Evolutionary conservation across 2,888 invertebrate species (phyloP), one percentile per base, ranked within the genome.

Genomic region (Eucera pruinosa): DNA sequence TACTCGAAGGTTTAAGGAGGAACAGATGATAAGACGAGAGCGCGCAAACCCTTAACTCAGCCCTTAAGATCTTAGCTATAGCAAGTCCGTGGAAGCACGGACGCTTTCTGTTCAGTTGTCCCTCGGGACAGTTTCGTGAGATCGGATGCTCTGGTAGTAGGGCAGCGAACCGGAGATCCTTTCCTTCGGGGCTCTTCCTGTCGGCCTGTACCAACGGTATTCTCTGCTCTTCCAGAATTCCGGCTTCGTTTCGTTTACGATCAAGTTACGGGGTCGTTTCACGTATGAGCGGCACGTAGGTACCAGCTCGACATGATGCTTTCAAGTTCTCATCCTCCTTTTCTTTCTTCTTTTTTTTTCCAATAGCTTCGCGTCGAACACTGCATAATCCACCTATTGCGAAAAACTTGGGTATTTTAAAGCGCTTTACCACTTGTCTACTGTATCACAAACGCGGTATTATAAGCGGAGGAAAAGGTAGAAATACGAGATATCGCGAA

Each of bases 231-330:
- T 83, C 67, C 82, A 67, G 68, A 66, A 83, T 83, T 83, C 82
- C 70, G 50, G 48, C 27, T 73, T 74, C 80, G 71, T 82, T 82
- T 83, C 84, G 80, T 83, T 83, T 82, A 83, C 82, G 83, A 83
- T 83, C 84, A 74, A 74, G 72, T 83, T 80, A 77, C 84, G 39
- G 58, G 72, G 33, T 82, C 60, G 77, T 83, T 82, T 83, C 82
- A 84, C 74, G 80, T 81, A 77, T 74, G 76, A 81, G 41, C 61
- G 18, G 68, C 81, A 81, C 80, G 78, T 82, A 81, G 55, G 67
- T 81, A 70, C 64, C 39, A 65, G 47, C 60, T 58, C 74, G 64
- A 65, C 71, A 73, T 50, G 69, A 66, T 62, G 65, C 71, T 71
- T 62, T 27, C 62, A 57, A 43, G 18, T 55, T 71, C 13, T 18